Evolutionary conservation across 2,797 vertebrate species (phyloP).

Genomic region (Pygocentrus nattereri): DNA sequence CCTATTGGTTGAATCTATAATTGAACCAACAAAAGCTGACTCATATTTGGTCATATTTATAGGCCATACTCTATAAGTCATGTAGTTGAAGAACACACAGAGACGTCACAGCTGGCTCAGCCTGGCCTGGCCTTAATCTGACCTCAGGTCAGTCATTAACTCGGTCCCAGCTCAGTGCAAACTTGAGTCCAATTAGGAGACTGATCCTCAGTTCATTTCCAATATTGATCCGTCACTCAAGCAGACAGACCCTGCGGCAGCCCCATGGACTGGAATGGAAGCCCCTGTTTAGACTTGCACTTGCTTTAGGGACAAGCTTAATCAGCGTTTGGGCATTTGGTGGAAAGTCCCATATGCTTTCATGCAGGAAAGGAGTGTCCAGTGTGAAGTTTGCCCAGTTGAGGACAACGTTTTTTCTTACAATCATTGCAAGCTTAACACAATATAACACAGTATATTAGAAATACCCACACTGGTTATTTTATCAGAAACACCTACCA

Average conservation of each 20-base stretch:
- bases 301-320: neutral
- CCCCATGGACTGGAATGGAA: slow-evolving; percentile 35
- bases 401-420: too few species aligned
- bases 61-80: neutral
- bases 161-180: slow-evolving; percentile 47
- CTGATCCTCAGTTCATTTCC: slow-evolving; percentile 69
- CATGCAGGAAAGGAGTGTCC: too few species aligned
- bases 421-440: too few species aligned
- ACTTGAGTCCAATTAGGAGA: slow-evolving; percentile 69
- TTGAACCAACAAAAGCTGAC: too few species aligned
- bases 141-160: slow-evolving; percentile 59
- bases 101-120: neutral
- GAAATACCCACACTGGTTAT: too few species aligned
- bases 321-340: neutral
- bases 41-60: neutral
- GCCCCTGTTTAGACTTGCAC: slow-evolving; percentile 9
- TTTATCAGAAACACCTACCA: too few species aligned
- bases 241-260: slow-evolving; percentile 55
- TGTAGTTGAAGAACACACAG: neutral
- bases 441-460: too few species aligned
- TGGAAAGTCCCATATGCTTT: neutral
- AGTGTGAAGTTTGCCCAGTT: too few species aligned
- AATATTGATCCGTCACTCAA: slow-evolving; percentile 66
- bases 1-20: too few species aligned
- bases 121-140: neutral